Percentiles rank a stretch among this genome's conserved stretches.
Evolutionary conservation across 2,113 vertebrate genomes (phyloP).

Genomic region (Cyanoderma ruficeps): DNA sequence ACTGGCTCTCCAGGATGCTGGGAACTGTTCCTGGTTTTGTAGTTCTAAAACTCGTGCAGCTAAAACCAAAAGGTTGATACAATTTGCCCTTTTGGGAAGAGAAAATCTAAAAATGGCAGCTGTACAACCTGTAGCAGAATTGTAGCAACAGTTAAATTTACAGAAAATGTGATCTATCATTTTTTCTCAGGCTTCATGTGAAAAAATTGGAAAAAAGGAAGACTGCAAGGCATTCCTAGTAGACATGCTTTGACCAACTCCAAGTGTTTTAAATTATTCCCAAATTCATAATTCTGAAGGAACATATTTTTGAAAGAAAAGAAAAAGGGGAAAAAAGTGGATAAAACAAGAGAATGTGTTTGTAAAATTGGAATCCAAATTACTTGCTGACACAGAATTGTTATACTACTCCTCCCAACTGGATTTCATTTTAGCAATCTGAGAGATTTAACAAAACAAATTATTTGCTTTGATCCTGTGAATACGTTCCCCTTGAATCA

Average conservation of each 20-base stretch:
- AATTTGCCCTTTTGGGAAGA: background rate
- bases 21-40: background rate
- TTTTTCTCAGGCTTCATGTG: background rate
- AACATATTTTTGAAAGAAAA: background rate
- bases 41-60: background rate
- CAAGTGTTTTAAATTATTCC: background rate
- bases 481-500: constrained; percentile 33
- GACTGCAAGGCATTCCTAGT: background rate
- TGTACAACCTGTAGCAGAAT: background rate
- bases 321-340: background rate
- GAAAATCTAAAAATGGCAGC: background rate
- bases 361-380: background rate
- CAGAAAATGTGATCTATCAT: background rate
- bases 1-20: background rate
- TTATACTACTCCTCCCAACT: background rate
- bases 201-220: background rate
- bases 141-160: background rate
- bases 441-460: constrained; percentile 16
- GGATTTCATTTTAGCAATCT: constrained; percentile 20
- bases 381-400: background rate
- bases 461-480: background rate
- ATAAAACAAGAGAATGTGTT: background rate
- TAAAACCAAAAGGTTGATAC: background rate
- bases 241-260: background rate
- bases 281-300: background rate